Conservation (phyloP, 2,113 vertebrate genomes). For the Ondatra zibethicus region DNA sequence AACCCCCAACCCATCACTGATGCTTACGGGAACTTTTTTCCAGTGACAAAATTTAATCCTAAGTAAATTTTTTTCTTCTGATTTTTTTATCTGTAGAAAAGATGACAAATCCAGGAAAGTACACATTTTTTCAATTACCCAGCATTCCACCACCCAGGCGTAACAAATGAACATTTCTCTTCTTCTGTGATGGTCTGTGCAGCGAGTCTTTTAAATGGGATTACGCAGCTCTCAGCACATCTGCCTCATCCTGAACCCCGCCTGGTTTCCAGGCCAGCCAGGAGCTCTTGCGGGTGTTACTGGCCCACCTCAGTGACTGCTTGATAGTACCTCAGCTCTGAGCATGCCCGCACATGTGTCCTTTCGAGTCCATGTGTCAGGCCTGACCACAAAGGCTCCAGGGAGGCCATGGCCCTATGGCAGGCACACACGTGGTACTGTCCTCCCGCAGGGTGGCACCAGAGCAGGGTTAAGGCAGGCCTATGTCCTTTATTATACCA, state of each 20-base stretch:
- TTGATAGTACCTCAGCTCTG: background rate
- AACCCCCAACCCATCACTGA: background rate
- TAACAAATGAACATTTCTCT: background rate
- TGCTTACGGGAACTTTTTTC: rapidly evolving
- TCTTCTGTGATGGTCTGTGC: rapidly evolving
- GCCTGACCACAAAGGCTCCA: background rate
- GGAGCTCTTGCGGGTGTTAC: background rate
- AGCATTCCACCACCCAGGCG: background rate
- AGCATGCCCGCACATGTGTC: background rate
- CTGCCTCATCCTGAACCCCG: background rate
- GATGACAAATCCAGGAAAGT: background rate
- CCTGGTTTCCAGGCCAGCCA: background rate
- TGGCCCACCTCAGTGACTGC: background rate
- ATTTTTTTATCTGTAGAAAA: conserved; percentile 9
- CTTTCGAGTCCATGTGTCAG: background rate
- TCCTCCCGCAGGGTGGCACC: rapidly evolving
- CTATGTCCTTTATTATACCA: background rate
- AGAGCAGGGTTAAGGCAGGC: background rate
- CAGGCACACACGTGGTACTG: rapidly evolving
- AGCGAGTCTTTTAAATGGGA: background rate
- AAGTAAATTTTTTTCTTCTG: background rate
- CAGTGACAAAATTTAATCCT: background rate
- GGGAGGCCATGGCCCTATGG: background rate
- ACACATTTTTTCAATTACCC: background rate
- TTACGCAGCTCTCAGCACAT: rapidly evolving